Conservation (phyloP, 2,888 invertebrate genomes). For the Branchipolynoe longqiensis region DNA sequence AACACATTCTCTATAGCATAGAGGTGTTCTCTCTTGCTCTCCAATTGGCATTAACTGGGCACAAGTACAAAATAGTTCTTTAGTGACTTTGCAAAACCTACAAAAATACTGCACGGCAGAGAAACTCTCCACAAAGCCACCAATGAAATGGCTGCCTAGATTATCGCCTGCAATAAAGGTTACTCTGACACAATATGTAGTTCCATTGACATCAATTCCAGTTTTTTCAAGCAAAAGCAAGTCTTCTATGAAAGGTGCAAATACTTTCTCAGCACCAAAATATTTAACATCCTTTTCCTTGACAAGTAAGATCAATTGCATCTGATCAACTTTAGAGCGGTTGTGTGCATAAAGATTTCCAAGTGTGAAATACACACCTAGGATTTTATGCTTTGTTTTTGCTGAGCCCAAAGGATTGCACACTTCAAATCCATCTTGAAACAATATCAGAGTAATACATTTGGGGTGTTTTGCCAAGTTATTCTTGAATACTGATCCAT, state of each 20-base stretch:
- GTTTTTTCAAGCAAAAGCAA: not conserved
- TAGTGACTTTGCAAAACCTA: not conserved
- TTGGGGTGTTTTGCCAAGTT: not conserved
- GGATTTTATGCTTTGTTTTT: slow-evolving; percentile 63
- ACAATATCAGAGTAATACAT: not conserved
- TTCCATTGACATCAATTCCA: not conserved
- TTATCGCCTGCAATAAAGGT: not conserved
- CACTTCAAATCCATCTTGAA: slow-evolving; percentile 64
- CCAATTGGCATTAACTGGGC: not conserved
- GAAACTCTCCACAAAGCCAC: not conserved
- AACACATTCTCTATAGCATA: too few relatives aligned
- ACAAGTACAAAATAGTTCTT: not conserved
- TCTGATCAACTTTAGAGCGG: slow-evolving; percentile 55
- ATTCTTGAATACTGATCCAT: not conserved
- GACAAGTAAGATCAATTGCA: slow-evolving; percentile 52
- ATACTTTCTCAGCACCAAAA: slow-evolving; percentile 12
- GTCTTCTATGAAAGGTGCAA: not conserved
- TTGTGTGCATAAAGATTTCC: slow-evolving; percentile 49
- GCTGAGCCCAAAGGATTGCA: slow-evolving; percentile 62
- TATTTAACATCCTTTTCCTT: slow-evolving; percentile 55
- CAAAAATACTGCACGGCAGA: not conserved
- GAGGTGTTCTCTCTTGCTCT: not conserved
- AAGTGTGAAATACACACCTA: slow-evolving; percentile 63
- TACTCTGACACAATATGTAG: not conserved
- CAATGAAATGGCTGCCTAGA: not conserved